Conservation (phyloP, 2,797 vertebrate species). For the Arremon brunneinucha region DNA sequence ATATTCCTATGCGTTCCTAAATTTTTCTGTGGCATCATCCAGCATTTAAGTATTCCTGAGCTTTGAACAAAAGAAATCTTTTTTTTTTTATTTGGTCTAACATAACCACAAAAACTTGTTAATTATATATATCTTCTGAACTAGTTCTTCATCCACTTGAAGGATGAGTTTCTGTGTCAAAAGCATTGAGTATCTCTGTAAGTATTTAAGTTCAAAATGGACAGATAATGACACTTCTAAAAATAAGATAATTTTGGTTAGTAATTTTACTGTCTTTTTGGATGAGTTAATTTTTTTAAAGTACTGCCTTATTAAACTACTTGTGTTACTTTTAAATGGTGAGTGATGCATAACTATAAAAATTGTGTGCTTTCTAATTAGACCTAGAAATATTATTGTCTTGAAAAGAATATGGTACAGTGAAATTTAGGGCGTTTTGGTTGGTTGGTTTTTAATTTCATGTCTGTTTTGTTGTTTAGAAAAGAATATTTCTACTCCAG, state of each 20-base stretch:
- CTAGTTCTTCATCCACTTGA: neutral
- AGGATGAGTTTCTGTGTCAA: neutral
- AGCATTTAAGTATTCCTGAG: neutral
- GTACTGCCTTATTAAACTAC: neutral
- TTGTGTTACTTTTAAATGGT: neutral
- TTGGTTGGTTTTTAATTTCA: constrained; percentile 34
- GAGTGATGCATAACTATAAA: neutral
- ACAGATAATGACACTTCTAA: neutral
- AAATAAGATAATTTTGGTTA: neutral
- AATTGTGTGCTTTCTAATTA: neutral
- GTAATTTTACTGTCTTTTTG: neutral
- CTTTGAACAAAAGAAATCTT: neutral
- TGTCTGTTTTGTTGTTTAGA: constrained; percentile 72
- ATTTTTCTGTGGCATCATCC: neutral
- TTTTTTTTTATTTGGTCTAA: neutral
- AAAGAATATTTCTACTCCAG: constrained; percentile 70
- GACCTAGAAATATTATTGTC: neutral
- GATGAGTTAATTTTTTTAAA: neutral
- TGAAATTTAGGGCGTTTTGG: neutral
- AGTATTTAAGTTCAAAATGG: neutral
- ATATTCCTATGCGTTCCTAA: neutral
- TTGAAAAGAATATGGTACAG: neutral
- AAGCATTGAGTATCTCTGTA: neutral
- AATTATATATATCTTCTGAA: neutral
- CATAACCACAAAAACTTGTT: neutral